These are phyloP conservation scores for Parauchenoglanis ngamensis DNA, from an alignment of 2,797 vertebrate genomes.

Conservation along the genomic window DNA sequence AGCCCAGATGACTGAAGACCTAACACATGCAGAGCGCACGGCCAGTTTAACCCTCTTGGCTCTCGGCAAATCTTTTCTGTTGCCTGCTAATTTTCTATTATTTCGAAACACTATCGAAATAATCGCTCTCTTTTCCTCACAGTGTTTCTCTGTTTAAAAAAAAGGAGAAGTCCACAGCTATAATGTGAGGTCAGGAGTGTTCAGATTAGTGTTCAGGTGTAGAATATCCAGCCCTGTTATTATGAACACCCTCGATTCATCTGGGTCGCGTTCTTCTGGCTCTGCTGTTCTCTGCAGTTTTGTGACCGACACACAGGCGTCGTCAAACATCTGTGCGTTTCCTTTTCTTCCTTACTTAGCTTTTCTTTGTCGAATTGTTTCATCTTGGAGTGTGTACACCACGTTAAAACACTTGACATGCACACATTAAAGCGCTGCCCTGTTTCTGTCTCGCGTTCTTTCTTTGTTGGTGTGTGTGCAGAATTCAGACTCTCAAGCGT, in stretches of 20 bases:
- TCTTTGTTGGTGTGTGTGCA: constrained; percentile 11
- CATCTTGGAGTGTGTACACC: constrained; percentile 13
- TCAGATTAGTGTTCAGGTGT: constrained; percentile 25
- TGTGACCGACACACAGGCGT: not conserved
- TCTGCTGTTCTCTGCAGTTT: not conserved
- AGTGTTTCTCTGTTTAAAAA: not conserved
- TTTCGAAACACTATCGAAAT: not conserved
- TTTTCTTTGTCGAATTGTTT: not conserved
- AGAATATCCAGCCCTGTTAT: constrained; percentile 17
- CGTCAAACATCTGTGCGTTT: not conserved
- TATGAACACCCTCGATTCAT: constrained; percentile 20
- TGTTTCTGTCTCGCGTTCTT: too few relatives aligned
- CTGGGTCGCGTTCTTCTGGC: not conserved
- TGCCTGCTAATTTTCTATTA: not conserved
- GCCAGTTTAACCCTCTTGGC: not conserved
- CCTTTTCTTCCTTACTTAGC: not conserved
- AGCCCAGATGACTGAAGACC: not conserved
- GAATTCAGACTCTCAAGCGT: not conserved
- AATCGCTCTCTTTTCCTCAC: not conserved
- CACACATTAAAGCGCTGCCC: not conserved
- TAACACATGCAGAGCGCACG: not conserved
- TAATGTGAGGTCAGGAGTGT: constrained; percentile 15
- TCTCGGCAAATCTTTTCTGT: not conserved
- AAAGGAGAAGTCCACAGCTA: not conserved
- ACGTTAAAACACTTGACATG: not conserved